Evolutionary conservation across 1,140 invertebrate species (phyloP), one percentile per base, ranked within the genome.

Genomic region (Aethina tumida): DNA sequence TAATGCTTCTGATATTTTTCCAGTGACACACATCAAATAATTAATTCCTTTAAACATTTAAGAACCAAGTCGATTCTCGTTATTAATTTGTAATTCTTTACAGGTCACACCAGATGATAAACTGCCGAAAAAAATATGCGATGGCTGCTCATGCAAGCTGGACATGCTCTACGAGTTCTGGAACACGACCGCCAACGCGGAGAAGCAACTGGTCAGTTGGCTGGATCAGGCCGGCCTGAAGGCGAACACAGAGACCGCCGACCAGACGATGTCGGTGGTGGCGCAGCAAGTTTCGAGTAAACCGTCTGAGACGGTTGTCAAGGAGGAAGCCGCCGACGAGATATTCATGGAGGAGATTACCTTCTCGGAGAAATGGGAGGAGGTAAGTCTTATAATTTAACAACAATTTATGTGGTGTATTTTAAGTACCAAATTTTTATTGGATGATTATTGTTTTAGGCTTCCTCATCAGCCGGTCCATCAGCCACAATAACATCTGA

Each of bases 51-150:
- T n/a, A n/a, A n/a, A n/a, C n/a, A n/a, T n/a, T n/a, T n/a, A n/a
- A 25, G 13, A 14, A 33, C 31, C 5, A 14, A 18, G 19, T 4
- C n/a, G n/a, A n/a, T n/a, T n/a, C n/a, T n/a, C n/a, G n/a, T n/a
- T n/a, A n/a, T n/a, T n/a, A n/a, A n/a, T n/a, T n/a, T n/a, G n/a
- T n/a, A n/a, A n/a, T n/a, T 53, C 47, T 36, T 60, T 65, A 15
- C 52, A 75, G 73, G 63, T 75, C 16, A 59, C 59, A 6, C 59
- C 60, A 51, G 67, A 73, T 45, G 71, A 74, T 43, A 69, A 69
- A 56, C 59, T 75, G 58, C 71, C 73, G 25, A 73, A 73, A 55
- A 74, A 71, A 51, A 71, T 75, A 59, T 74, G 73, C 50, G 66
- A 71, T 46, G 65, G 64, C 17, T 75, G 73, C 54, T 63, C 67